Base-by-base conservation (phyloP, 35 echinoderm and acorn worm species). In the Hemicentrotus pulcherrimus region DNA sequence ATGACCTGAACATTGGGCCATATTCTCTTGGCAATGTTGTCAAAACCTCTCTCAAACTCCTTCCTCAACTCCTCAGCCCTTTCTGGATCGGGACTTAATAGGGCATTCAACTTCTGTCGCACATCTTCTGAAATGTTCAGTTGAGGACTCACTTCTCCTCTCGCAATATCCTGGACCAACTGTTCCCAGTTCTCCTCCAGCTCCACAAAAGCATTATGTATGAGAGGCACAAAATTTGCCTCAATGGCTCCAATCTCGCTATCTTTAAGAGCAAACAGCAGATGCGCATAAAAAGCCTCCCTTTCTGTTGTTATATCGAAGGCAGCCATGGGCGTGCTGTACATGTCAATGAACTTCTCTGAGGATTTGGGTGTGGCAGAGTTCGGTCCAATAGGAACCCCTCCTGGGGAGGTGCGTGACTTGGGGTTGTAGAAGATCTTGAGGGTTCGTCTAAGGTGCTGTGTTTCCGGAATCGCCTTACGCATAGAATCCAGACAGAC, bases 361-460 rank as follows among this genome's bases (percentile, higher is more conserved):
- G 52, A 95, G 94, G 94, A 94, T 95, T 96, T 96, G 7, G 98
- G 98, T 58, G 98, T 97, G 41, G 98, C 97, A 31, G 98, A 99
- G 31, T 97, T 97, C 4, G 98, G 98, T 47, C 98, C 98, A 0
- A 99, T 94, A 2, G 96, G 98, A 86, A 96, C 94, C 13, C 98
- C 98, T 9, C 95, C 96, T 4, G 94, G 35, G 0, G 98, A 99
- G 28, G 55, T 58, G 41, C 92, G 95, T 58, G 94, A 86, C 65
- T 97, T 99, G 61, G 65, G 96, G 95, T 94, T 97, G 88, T 99
- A 99, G 87, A 99, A 99, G 85, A 99, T 95, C 45, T 99, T 97
- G 71, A 97, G 65, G 92, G 60, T 91, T 95, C 86, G 96, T 97
- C 97, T 95, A 12, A 99, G 94, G 91, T 99, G 95, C 22, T 95